Evolutionary conservation across 1,140 invertebrate genomes (phyloP).

Genomic region (Ceratina calcarata): DNA sequence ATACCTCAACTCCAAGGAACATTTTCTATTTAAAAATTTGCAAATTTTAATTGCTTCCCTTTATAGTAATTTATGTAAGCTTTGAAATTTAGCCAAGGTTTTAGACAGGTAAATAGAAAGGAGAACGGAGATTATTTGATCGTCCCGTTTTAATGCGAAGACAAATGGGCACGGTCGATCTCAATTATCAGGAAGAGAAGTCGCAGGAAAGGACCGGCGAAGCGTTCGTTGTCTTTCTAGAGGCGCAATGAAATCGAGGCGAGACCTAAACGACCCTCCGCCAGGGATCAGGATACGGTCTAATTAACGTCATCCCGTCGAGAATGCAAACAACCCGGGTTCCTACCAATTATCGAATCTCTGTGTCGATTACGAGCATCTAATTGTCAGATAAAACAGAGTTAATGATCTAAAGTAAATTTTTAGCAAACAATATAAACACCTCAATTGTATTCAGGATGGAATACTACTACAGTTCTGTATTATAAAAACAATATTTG

Average conservation of each 20-base stretch:
- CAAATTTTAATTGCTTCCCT: too few species aligned
- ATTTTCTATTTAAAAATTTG: too few species aligned
- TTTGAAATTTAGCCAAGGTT: neutral
- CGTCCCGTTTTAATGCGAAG: constrained; percentile 47
- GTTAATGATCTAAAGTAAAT: too few species aligned
- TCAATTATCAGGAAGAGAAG: constrained; percentile 60
- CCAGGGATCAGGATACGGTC: constrained; percentile 37
- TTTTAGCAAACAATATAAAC: too few species aligned
- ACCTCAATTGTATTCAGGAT: too few species aligned
- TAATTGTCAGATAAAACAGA: constrained; percentile 30
- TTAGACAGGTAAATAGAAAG: constrained; percentile 16
- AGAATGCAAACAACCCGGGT: constrained; percentile 47
- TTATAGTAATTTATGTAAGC: neutral
- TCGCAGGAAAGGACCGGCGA: constrained; percentile 42
- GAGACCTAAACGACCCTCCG: constrained; percentile 54
- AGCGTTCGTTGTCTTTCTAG: constrained; percentile 51
- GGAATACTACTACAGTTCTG: too few species aligned
- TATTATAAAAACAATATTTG: too few species aligned
- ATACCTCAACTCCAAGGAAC: too few species aligned
- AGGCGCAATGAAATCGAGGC: constrained; percentile 52
- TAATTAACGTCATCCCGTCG: constrained; percentile 63
- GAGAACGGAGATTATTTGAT: constrained; percentile 22
- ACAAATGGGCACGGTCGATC: constrained; percentile 59
- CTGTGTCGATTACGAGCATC: constrained; percentile 5
- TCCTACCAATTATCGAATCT: constrained; percentile 57